A percentile compares a stretch with the other conserved stretches of the same genome.
Evolutionary conservation across 2,797 vertebrate species (phyloP).

Genomic region (Sebastes kiyomatsui): DNA sequence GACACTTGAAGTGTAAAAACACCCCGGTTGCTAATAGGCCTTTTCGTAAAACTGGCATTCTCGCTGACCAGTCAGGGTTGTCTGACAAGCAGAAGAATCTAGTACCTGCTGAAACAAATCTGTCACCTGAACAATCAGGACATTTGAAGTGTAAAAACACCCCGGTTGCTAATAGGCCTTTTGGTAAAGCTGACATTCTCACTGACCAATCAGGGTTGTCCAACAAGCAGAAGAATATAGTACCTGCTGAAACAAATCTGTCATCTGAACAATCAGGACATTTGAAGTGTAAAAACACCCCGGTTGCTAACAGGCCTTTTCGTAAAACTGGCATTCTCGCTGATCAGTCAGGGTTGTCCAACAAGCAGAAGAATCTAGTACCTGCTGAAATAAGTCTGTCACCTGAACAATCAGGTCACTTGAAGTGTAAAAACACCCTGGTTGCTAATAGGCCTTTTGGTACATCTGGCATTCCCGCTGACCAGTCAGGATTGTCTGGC

Average conservation of each 20-base stretch:
- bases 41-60: too few species aligned
- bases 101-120: slow-evolving; percentile 29
- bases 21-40: too few species aligned
- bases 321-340: neutral
- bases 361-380: slow-evolving; percentile 41
- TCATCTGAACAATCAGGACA: slow-evolving; percentile 34
- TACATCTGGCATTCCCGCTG: neutral
- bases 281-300: slow-evolving; percentile 50
- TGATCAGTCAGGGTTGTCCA: slow-evolving; percentile 32
- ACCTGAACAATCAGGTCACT: slow-evolving; percentile 37
- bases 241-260: slow-evolving; percentile 29
- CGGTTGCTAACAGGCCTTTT: neutral
- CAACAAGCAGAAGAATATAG: slow-evolving; percentile 20
- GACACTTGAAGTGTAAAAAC: too few species aligned
- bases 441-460: slow-evolving; percentile 9
- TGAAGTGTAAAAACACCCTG: slow-evolving; percentile 46
- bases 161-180: neutral
- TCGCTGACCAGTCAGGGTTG: too few species aligned
- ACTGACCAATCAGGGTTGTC: slow-evolving; percentile 27
- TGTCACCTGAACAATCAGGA: slow-evolving; percentile 33
- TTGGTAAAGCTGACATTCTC: neutral
- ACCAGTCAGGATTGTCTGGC: slow-evolving; percentile 12
- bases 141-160: slow-evolving; percentile 51
- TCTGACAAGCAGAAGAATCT: neutral
- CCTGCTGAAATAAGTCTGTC: slow-evolving; percentile 24